A percentile compares a stretch with the other conserved stretches of the same genome.
Evolutionary conservation across 1,140 invertebrate species (phyloP).

Genomic region (Drosophila mojavensis): DNA sequence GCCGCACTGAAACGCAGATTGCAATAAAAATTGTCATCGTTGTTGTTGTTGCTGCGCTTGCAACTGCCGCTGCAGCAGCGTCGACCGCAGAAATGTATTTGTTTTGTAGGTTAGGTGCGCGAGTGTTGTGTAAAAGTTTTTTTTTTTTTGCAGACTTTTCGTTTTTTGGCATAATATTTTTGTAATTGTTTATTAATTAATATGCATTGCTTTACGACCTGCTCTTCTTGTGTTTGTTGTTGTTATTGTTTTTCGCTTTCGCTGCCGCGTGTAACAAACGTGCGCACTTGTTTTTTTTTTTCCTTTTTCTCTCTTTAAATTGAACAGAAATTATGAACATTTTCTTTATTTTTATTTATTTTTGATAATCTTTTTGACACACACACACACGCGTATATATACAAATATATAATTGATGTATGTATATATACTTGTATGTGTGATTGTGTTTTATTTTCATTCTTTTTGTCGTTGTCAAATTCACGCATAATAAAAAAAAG

Average conservation of each 20-base stretch:
- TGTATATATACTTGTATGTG: constrained; percentile 41
- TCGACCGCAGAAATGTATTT: constrained; percentile 49
- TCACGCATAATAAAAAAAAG: constrained; percentile 74
- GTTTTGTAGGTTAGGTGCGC: constrained; percentile 76
- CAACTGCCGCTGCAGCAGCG: constrained; percentile 44
- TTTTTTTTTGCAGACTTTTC: constrained; percentile 26
- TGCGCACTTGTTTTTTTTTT: constrained; percentile 53
- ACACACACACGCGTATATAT: constrained; percentile 11
- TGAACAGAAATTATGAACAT: constrained; percentile 22
- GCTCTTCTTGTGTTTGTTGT: constrained; percentile 22
- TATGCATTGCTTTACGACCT: constrained; percentile 35
- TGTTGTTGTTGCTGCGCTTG: constrained; percentile 32
- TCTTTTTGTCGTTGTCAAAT: constrained; percentile 46
- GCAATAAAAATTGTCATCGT: constrained; percentile 45
- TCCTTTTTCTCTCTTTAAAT: constrained; percentile 9
- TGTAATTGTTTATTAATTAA: constrained; percentile 55
- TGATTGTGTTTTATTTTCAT: constrained; percentile 45
- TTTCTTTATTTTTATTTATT: constrained; percentile 2
- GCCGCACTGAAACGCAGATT: constrained; percentile 52
- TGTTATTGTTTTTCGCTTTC: constrained; percentile 44
- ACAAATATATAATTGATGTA: constrained; percentile 50
- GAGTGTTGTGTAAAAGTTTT: constrained; percentile 76
- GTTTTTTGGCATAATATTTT: constrained; percentile 16
- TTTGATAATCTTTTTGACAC: constrained; percentile 57
- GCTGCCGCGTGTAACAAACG: constrained; percentile 72